These are phyloP conservation scores for Bolborhynchus lineola DNA, from an alignment of 2,113 vertebrate genomes.

Conservation along the genomic window DNA sequence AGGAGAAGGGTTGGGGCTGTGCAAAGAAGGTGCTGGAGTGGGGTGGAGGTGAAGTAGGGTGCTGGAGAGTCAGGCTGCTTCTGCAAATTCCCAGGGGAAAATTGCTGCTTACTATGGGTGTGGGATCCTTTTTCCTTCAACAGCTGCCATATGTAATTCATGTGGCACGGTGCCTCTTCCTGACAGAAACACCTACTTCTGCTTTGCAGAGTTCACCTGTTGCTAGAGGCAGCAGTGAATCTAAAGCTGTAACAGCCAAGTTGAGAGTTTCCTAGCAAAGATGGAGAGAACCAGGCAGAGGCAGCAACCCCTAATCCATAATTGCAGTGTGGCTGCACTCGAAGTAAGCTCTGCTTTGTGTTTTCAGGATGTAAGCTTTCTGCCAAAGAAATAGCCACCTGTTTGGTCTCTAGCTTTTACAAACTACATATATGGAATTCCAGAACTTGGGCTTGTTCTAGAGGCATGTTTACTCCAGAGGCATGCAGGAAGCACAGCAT, in stretches of 20 bases:
- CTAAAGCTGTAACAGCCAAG: neutral
- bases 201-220: neutral
- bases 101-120: neutral
- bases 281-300: neutral
- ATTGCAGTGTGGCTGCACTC: neutral
- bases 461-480: neutral
- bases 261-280: neutral
- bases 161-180: neutral
- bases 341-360: neutral
- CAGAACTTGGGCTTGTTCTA: neutral
- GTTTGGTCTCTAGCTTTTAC: neutral
- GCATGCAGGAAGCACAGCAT: rapidly evolving
- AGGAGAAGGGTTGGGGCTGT: neutral
- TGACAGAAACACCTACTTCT: neutral
- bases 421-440: neutral
- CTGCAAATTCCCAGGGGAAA: neutral
- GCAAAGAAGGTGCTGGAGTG: neutral
- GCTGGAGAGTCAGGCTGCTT: neutral
- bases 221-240: neutral
- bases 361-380: neutral
- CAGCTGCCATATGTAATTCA: neutral
- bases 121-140: neutral
- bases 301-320: neutral
- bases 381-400: neutral
- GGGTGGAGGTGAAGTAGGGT: neutral